Evolutionary conservation across 2,113 vertebrate genomes (phyloP).

Genomic region (Stigmatopora argus): DNA sequence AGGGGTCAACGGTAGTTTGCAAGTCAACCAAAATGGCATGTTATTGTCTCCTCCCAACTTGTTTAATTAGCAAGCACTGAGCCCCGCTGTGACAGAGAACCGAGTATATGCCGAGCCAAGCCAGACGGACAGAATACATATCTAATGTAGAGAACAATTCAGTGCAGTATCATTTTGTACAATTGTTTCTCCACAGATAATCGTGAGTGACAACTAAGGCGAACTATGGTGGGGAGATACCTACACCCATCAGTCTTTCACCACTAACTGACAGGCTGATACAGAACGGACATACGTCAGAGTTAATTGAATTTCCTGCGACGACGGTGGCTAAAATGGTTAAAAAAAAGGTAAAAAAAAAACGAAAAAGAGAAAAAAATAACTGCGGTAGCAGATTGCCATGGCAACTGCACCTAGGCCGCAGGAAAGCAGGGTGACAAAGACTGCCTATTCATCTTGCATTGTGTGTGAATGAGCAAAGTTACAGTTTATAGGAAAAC

Average conservation of each 20-base stretch:
- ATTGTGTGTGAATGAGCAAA: constrained; percentile 32
- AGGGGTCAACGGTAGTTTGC: too few species aligned
- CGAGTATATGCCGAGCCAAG: too few species aligned
- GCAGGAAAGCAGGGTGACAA: constrained; percentile 23
- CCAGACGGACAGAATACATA: too few species aligned
- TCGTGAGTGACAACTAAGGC: background rate
- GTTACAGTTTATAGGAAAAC: constrained; percentile 26
- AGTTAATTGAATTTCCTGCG: constrained; percentile 1
- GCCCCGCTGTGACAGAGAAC: too few species aligned
- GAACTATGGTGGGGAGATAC: background rate
- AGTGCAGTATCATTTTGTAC: too few species aligned
- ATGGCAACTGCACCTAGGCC: constrained; percentile 34
- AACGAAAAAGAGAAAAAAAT: background rate
- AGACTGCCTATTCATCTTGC: constrained; percentile 30
- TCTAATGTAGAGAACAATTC: too few species aligned
- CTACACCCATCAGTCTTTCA: background rate
- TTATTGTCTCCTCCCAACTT: too few species aligned
- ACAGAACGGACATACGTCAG: background rate
- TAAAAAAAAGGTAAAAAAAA: background rate
- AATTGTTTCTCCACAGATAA: background rate
- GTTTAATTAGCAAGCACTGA: too few species aligned
- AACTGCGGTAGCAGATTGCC: constrained; percentile 7
- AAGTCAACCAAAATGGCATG: too few species aligned
- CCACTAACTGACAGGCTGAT: background rate
- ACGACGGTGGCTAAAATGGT: background rate